phyloP scores from a whole-genome alignment of 2,888 invertebrate genomes.

The Cordilura impudica region DNA sequence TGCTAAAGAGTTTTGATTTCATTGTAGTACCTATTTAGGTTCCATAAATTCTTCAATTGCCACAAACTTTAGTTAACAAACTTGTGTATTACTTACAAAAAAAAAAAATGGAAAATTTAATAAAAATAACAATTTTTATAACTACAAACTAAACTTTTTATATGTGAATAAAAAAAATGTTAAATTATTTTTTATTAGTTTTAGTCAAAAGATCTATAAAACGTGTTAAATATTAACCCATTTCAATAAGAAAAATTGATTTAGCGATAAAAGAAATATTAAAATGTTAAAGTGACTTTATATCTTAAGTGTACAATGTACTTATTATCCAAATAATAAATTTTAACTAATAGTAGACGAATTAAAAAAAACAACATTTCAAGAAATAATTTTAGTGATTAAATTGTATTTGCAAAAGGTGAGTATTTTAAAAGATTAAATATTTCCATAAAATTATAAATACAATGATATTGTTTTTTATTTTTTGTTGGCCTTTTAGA shows the following conservation, averaged over 20 bases:
- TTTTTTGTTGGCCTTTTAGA: no score
- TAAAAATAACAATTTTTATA: constrained; percentile 14
- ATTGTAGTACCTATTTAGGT: constrained; percentile 6
- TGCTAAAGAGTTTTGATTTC: constrained; percentile 8
- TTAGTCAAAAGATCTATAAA: constrained; percentile 3
- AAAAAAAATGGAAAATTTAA: not conserved
- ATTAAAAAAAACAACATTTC: constrained; percentile 10
- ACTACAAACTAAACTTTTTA: constrained; percentile 35
- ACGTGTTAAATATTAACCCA: constrained; percentile 18
- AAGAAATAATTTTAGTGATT: no score
- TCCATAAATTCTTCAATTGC: constrained; percentile 41
- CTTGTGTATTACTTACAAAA: constrained; percentile 15
- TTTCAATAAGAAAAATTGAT: constrained; percentile 6
- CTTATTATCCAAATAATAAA: constrained; percentile 5
- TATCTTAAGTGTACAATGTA: constrained; percentile 20
- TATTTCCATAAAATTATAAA: no score
- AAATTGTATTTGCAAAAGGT: no score
- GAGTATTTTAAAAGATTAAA: no score
- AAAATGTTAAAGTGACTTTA: constrained; percentile 36
- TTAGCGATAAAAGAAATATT: constrained; percentile 17
- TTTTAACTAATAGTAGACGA: constrained; percentile 19
- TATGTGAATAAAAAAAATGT: constrained; percentile 26
- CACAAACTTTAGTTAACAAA: constrained; percentile 57
- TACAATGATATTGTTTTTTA: no score
- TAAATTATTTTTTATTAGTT: constrained; percentile 21